Conservation (phyloP, 1,140 invertebrate genomes). For the Aphidius gifuensis region DNA sequence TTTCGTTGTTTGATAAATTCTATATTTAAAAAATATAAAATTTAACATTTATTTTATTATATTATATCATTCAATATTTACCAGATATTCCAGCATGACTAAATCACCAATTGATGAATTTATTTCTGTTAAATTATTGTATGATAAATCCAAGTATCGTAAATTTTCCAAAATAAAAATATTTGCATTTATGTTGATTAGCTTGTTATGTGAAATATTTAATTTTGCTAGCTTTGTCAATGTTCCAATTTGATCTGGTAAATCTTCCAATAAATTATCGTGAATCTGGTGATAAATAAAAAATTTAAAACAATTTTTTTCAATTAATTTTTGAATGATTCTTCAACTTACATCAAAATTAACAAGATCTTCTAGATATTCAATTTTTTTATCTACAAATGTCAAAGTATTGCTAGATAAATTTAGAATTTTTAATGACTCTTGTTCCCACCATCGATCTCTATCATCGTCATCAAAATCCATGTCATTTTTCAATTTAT, state of each 20-base stretch:
- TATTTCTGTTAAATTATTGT: conserved; percentile 59
- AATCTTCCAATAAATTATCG: conserved; percentile 69
- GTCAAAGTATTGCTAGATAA: conserved; percentile 76
- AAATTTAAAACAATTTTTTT: not conserved
- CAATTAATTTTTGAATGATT: conserved; percentile 13
- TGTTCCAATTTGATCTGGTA: conserved; percentile 76
- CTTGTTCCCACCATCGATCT: conserved; percentile 82
- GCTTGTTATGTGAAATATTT: conserved; percentile 77
- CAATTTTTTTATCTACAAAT: conserved; percentile 66
- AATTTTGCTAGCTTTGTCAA: conserved; percentile 71
- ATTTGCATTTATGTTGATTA: conserved; percentile 62
- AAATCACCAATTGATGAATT: conserved; percentile 67
- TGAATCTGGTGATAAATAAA: conserved; percentile 60
- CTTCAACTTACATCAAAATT: conserved; percentile 64
- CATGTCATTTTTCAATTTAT: conserved; percentile 59
- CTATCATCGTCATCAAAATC: conserved; percentile 64
- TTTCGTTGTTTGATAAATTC: conserved; percentile 64
- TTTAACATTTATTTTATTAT: conserved; percentile 5
- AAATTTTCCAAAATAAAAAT: conserved; percentile 69
- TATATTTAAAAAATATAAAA: conserved; percentile 39
- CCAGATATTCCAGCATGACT: conserved; percentile 69
- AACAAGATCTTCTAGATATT: conserved; percentile 66
- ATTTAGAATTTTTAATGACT: conserved; percentile 73
- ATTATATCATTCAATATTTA: conserved; percentile 43
- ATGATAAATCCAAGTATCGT: conserved; percentile 67